These are phyloP conservation scores for Sarcophaga caerulescens DNA, from an alignment of 2,888 invertebrate genomes.

Conservation along the genomic window DNA sequence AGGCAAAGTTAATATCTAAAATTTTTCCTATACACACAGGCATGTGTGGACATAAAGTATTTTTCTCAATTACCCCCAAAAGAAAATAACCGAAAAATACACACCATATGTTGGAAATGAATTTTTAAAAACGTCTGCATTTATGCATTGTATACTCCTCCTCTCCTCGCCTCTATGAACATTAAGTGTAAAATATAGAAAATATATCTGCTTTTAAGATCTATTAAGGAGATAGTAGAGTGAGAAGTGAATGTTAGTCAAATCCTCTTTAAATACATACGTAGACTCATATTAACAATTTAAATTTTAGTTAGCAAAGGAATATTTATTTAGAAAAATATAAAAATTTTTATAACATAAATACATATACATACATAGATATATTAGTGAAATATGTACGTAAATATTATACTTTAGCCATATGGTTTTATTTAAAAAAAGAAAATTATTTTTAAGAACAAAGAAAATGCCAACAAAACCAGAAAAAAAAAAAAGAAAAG, in stretches of 20 bases:
- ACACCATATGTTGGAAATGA: constrained; percentile 57
- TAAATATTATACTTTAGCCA: constrained; percentile 49
- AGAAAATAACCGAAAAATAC: background rate
- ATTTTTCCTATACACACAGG: background rate
- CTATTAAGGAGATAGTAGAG: background rate
- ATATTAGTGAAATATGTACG: constrained; percentile 23
- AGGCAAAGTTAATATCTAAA: background rate
- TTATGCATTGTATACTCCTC: background rate
- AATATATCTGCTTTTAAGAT: too few relatives aligned
- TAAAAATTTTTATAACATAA: background rate
- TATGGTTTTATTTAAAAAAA: constrained; percentile 41
- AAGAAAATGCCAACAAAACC: background rate
- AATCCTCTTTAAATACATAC: background rate
- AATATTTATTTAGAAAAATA: background rate
- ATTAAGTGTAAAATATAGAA: too few relatives aligned
- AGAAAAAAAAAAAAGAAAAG: background rate
- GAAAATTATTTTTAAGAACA: background rate
- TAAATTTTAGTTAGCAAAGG: background rate
- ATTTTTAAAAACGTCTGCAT: constrained; percentile 39
- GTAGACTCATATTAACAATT: background rate
- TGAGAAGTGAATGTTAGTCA: background rate
- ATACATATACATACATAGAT: constrained; percentile 26
- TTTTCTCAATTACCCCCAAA: constrained; percentile 53
- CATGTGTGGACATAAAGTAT: constrained; percentile 12
- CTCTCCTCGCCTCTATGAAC: too few relatives aligned